phyloP scores from a whole-genome alignment of 35 echinoderm and acorn worm species.

The Apostichopus parvimensis region DNA sequence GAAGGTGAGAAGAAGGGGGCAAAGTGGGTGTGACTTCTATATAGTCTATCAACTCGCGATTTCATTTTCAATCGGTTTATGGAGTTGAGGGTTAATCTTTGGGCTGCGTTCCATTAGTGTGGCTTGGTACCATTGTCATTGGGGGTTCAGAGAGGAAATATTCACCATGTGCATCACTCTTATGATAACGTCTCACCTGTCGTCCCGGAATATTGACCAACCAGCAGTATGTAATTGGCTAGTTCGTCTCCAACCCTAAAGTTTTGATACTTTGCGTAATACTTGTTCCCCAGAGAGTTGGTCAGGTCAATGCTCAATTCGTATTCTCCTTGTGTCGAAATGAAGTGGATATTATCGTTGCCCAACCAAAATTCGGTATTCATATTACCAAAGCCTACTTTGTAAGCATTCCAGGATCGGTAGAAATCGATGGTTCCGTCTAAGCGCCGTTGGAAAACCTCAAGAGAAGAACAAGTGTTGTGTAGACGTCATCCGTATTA shows the following conservation, averaged over 20 bases:
- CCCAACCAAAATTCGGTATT: slow-evolving; percentile 34
- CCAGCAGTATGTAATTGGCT: neutral
- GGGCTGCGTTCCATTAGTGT: too few species aligned
- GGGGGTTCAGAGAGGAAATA: too few species aligned
- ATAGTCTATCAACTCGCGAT: too few species aligned
- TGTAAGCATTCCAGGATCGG: neutral
- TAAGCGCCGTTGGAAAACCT: slow-evolving; percentile 5
- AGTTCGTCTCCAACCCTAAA: slow-evolving; percentile 11
- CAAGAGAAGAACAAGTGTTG: too few species aligned
- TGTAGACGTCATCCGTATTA: too few species aligned
- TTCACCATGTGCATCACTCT: too few species aligned
- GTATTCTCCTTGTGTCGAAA: neutral
- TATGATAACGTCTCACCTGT: neutral
- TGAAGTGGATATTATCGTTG: neutral
- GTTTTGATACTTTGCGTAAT: slow-evolving; percentile 11
- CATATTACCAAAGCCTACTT: neutral
- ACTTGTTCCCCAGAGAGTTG: neutral
- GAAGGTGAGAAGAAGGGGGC: too few species aligned
- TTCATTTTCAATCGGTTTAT: too few species aligned
- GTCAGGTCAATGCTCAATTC: neutral
- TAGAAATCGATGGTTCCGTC: slow-evolving; percentile 6
- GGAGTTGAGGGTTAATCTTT: too few species aligned
- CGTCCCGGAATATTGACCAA: slow-evolving; percentile 32
- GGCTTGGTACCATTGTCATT: too few species aligned
- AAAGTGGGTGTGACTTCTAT: too few species aligned